Evolutionary conservation across 1,140 invertebrate genomes (phyloP).

Genomic region (Reticulitermes speratus): DNA sequence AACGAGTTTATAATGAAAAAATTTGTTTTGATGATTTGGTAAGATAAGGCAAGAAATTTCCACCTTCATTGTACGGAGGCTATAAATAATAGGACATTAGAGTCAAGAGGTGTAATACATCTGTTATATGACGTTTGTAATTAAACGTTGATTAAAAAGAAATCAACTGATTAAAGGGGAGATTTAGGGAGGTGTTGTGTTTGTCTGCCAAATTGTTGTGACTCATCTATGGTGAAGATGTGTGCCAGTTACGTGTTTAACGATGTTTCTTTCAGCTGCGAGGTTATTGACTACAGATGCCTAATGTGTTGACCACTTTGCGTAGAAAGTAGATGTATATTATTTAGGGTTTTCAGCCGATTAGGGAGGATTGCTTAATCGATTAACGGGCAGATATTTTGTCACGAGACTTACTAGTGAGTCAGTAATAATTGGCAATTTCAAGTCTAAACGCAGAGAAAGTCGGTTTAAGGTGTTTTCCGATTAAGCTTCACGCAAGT

Average conservation of each 20-base stretch:
- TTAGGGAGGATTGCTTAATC: too few relatives aligned
- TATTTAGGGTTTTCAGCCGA: too few relatives aligned
- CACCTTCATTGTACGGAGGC: neutral
- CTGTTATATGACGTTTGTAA: conserved; percentile 21
- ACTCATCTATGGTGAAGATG: neutral
- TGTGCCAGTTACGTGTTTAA: neutral
- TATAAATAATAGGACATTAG: conserved; percentile 27
- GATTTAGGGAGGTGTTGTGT: neutral
- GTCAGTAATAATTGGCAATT: too few relatives aligned
- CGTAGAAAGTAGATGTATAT: too few relatives aligned
- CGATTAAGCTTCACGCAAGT: too few relatives aligned
- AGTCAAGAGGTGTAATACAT: conserved; percentile 24
- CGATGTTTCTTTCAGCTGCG: neutral
- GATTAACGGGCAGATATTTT: too few relatives aligned
- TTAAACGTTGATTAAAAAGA: conserved; percentile 26
- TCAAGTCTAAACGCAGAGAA: too few relatives aligned
- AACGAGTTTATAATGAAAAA: conserved; percentile 1
- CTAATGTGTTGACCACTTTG: too few relatives aligned
- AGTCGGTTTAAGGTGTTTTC: too few relatives aligned
- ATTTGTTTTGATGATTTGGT: conserved; percentile 19
- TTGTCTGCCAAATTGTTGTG: neutral
- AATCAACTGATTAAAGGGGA: conserved; percentile 26
- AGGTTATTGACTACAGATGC: neutral
- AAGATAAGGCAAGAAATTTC: conserved; percentile 19
- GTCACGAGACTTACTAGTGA: too few relatives aligned